phyloP scores from a whole-genome alignment of 2,113 vertebrate species.

The Myocastor coypus region DNA sequence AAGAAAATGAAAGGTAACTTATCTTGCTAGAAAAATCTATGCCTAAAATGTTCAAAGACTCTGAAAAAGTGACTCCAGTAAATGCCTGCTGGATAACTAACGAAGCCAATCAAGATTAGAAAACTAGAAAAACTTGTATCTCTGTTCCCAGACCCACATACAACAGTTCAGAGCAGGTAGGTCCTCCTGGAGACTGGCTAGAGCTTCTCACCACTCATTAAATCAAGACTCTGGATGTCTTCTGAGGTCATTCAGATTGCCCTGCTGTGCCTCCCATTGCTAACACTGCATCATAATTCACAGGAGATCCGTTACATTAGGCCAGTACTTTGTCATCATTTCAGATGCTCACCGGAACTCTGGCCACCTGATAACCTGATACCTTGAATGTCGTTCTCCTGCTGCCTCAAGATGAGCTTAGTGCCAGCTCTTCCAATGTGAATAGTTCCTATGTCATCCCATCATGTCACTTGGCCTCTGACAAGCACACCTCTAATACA shows the following conservation, averaged over 20 bases:
- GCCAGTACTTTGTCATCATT: slow-evolving; percentile 56
- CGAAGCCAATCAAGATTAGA: slow-evolving; percentile 57
- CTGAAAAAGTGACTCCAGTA: slow-evolving; percentile 39
- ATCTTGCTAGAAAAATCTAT: slow-evolving; percentile 51
- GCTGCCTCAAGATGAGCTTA: slow-evolving; percentile 47
- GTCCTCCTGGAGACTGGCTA: slow-evolving; percentile 29
- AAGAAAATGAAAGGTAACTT: slow-evolving; percentile 35
- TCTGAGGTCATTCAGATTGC: slow-evolving; percentile 60
- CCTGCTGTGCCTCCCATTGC: slow-evolving; percentile 54
- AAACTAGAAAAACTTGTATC: slow-evolving; percentile 42
- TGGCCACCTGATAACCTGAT: slow-evolving; percentile 70
- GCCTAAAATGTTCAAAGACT: slow-evolving; percentile 60
- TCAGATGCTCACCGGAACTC: slow-evolving; percentile 73
- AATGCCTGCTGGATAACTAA: slow-evolving; percentile 62
- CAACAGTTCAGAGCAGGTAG: neutral
- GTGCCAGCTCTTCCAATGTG: slow-evolving; percentile 76
- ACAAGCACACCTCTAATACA: slow-evolving; percentile 80
- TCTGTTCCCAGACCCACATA: neutral
- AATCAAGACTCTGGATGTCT: slow-evolving; percentile 59
- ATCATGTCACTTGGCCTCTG: slow-evolving; percentile 74
- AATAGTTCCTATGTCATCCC: slow-evolving; percentile 79
- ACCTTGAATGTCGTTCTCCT: slow-evolving; percentile 76
- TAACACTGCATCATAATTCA: slow-evolving; percentile 67
- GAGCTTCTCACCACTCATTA: slow-evolving; percentile 54
- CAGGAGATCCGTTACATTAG: slow-evolving; percentile 73